Evolutionary conservation across 2,797 vertebrate genomes (phyloP).

Genomic region (Hypotaenidia philippensis): DNA sequence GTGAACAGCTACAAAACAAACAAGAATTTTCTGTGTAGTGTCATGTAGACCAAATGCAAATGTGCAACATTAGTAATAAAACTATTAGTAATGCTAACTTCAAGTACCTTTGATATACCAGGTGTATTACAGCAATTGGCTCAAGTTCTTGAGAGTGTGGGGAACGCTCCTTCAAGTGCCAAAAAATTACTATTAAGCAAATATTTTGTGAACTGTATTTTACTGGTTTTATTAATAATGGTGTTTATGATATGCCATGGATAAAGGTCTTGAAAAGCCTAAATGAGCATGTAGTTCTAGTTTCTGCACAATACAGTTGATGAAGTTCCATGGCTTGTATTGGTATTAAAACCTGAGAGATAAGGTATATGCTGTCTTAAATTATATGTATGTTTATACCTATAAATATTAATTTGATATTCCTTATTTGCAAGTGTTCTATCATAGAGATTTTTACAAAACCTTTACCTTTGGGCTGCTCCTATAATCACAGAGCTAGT

Average conservation of each 20-base stretch:
- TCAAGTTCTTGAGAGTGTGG: not conserved
- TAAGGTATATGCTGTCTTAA: not conserved
- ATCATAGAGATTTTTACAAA: not conserved
- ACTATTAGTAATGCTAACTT: not conserved
- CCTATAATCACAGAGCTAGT: not conserved
- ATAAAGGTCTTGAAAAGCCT: not conserved
- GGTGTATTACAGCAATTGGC: not conserved
- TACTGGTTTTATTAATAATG: not conserved
- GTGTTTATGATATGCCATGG: not conserved
- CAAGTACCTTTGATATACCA: not conserved
- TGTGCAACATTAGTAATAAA: not conserved
- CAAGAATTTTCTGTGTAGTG: not conserved
- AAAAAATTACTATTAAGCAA: not conserved
- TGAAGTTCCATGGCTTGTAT: not conserved
- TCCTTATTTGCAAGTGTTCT: not conserved
- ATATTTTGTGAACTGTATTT: not conserved
- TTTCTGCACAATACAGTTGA: not conserved
- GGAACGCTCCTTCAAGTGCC: not conserved
- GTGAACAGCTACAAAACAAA: not conserved
- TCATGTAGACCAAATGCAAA: not conserved
- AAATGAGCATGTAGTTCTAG: not conserved
- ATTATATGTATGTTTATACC: not conserved
- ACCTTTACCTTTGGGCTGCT: not conserved
- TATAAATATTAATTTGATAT: not conserved
- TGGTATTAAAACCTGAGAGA: not conserved